Conservation (phyloP, 2,113 vertebrate genomes). For the Morone chrysops region DNA sequence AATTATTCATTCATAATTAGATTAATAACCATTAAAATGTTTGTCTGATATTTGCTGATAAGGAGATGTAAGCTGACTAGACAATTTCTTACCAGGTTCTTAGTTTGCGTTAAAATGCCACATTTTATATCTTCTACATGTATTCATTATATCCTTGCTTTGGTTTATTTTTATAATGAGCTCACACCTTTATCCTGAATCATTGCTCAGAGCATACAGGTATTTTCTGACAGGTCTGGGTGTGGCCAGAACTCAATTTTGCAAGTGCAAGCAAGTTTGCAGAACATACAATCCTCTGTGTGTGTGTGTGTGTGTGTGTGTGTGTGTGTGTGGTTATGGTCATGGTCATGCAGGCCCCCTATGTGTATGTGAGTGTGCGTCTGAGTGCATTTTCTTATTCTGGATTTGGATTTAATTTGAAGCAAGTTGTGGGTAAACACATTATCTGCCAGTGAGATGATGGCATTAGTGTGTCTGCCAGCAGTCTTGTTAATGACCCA, state of each 20-base stretch:
- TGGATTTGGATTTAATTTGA: neutral
- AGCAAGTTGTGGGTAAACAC: slow-evolving; percentile 14
- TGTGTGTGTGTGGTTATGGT: neutral
- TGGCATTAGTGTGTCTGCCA: neutral
- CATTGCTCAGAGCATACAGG: neutral
- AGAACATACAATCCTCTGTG: slow-evolving; percentile 34
- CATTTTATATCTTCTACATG: neutral
- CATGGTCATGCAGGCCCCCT: slow-evolving; percentile 4
- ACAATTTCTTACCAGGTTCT: no score
- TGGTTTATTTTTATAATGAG: neutral
- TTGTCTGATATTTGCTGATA: neutral
- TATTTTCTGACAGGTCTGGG: neutral
- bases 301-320: slow-evolving; percentile 1
- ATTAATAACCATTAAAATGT: neutral
- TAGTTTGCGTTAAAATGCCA: neutral
- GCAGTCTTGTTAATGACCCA: neutral
- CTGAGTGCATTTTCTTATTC: neutral
- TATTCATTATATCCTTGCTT: neutral
- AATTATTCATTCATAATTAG: neutral
- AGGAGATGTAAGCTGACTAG: no score
- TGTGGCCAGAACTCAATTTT: slow-evolving; percentile 21
- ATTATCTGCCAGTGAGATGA: slow-evolving; percentile 15
- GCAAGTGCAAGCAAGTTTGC: slow-evolving; percentile 6
- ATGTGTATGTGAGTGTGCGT: neutral
- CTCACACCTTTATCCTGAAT: neutral